These are phyloP conservation scores for Papio anubis DNA, from an alignment of 2,113 vertebrate species.

Conservation along the genomic window DNA sequence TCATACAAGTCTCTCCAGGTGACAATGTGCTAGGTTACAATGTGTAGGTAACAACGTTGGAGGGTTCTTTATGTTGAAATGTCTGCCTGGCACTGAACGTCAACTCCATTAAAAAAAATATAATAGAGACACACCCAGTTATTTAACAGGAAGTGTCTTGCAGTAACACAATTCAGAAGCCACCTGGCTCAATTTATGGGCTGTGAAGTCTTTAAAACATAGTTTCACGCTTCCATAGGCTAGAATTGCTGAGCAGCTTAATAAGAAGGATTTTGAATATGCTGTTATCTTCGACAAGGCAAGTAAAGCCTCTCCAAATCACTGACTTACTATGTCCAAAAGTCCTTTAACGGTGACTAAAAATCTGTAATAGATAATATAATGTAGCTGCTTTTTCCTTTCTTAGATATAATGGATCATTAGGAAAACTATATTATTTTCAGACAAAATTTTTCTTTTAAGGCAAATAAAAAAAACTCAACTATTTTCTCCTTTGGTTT, in stretches of 20 bases:
- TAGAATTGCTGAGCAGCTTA: neutral
- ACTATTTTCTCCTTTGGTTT: neutral
- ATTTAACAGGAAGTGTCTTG: slow-evolving; percentile 22
- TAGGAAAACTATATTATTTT: slow-evolving; percentile 20
- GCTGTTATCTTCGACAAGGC: slow-evolving; percentile 24
- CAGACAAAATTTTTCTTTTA: neutral
- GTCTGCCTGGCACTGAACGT: neutral
- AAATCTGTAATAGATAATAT: neutral
- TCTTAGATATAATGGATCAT: neutral
- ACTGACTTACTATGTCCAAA: neutral
- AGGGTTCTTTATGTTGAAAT: slow-evolving; percentile 36
- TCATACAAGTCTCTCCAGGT: neutral
- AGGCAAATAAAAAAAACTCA: neutral
- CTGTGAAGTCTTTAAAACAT: slow-evolving; percentile 18
- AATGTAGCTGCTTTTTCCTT: neutral
- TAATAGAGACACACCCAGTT: neutral
- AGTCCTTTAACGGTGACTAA: slow-evolving; percentile 4
- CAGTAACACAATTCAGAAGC: slow-evolving; percentile 17
- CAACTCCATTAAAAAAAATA: slow-evolving; percentile 4
- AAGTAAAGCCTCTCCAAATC: slow-evolving; percentile 21
- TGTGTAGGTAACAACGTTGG: neutral
- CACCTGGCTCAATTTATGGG: neutral
- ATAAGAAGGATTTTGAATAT: neutral
- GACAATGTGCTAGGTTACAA: neutral
- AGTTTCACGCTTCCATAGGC: neutral